Evolutionary conservation across 1,140 invertebrate species (phyloP).

Genomic region (Camponotus pennsylvanicus): DNA sequence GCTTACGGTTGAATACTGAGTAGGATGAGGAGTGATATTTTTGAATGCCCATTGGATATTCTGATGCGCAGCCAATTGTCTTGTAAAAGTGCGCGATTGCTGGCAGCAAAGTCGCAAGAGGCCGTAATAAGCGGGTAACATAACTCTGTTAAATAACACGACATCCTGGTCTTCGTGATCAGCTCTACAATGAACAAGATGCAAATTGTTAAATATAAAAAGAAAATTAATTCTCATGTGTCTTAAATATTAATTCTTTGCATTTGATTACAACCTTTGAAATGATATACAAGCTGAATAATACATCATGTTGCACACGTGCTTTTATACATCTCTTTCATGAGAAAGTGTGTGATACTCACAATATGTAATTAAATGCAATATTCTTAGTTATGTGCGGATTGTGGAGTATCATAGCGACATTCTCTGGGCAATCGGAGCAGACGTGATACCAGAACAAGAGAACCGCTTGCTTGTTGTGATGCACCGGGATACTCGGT

Average conservation of each 20-base stretch:
- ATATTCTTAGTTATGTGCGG: slow-evolving; percentile 96
- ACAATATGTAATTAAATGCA: slow-evolving; percentile 98
- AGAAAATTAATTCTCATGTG: slow-evolving; percentile 18
- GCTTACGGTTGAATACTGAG: slow-evolving; percentile 94
- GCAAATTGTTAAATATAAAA: neutral
- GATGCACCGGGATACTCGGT: slow-evolving; percentile 96
- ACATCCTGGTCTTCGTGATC: slow-evolving; percentile 98
- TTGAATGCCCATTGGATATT: slow-evolving; percentile 99
- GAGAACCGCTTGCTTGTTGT: slow-evolving; percentile 97
- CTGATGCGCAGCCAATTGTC: slow-evolving; percentile 95
- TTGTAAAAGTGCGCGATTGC: slow-evolving; percentile 93
- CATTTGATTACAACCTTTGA: neutral
- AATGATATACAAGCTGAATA: neutral
- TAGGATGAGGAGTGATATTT: slow-evolving; percentile 97
- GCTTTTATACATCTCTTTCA: neutral
- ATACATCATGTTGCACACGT: neutral
- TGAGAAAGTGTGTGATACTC: slow-evolving; percentile 84
- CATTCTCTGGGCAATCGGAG: slow-evolving; percentile 96
- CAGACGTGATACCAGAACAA: slow-evolving; percentile 97
- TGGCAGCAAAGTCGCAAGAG: slow-evolving; percentile 95
- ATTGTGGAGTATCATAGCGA: slow-evolving; percentile 94
- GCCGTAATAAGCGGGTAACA: slow-evolving; percentile 98
- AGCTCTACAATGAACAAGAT: slow-evolving; percentile 87
- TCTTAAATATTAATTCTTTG: neutral
- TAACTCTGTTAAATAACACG: slow-evolving; percentile 96